A percentile compares a stretch with the other conserved stretches of the same genome.
Evolutionary conservation across 2,113 vertebrate genomes (phyloP).

Genomic region (Psettodes erumei): DNA sequence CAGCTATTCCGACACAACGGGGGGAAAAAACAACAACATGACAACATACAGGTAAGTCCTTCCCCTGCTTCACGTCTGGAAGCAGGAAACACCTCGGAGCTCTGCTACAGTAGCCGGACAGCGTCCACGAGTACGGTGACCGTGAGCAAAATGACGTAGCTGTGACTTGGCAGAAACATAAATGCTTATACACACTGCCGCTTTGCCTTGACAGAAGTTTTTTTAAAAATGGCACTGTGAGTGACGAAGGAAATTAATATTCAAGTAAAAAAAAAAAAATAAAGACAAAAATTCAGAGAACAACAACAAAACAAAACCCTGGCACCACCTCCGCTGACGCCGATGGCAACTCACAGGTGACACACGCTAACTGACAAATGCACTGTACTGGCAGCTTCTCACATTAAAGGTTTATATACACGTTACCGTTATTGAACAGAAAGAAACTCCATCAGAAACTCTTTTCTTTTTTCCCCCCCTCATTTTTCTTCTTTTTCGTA

Average conservation of each 20-base stretch:
- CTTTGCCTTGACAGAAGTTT: constrained; percentile 24
- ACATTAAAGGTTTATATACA: constrained; percentile 82
- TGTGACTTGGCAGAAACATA: constrained; percentile 44
- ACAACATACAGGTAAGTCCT: constrained; percentile 66
- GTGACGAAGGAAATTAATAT: constrained; percentile 51
- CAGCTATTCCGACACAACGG: constrained; percentile 87
- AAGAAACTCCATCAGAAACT: constrained; percentile 63
- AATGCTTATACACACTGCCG: constrained; percentile 39
- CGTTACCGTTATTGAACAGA: constrained; percentile 69
- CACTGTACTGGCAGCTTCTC: constrained; percentile 78
- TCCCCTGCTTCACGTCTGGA: constrained; percentile 43
- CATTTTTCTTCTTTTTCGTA: constrained; percentile 47
- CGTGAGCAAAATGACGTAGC: constrained; percentile 10
- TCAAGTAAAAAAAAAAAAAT: constrained; percentile 60
- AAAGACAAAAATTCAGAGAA: constrained; percentile 9
- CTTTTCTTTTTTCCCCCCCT: constrained; percentile 49
- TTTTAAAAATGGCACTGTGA: constrained; percentile 69
- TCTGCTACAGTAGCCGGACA: constrained; percentile 75
- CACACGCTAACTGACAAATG: constrained; percentile 76
- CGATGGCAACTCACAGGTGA: constrained; percentile 86
- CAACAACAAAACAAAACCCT: constrained; percentile 20
- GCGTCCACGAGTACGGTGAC: constrained; percentile 40
- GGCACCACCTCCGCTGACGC: constrained; percentile 82
- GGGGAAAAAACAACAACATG: constrained; percentile 85
- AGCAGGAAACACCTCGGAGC: constrained; percentile 15